Percentiles rank a stretch among this genome's conserved stretches.
Evolutionary conservation across 2,797 vertebrate genomes (phyloP).

Genomic region (Caiman crocodilus): DNA sequence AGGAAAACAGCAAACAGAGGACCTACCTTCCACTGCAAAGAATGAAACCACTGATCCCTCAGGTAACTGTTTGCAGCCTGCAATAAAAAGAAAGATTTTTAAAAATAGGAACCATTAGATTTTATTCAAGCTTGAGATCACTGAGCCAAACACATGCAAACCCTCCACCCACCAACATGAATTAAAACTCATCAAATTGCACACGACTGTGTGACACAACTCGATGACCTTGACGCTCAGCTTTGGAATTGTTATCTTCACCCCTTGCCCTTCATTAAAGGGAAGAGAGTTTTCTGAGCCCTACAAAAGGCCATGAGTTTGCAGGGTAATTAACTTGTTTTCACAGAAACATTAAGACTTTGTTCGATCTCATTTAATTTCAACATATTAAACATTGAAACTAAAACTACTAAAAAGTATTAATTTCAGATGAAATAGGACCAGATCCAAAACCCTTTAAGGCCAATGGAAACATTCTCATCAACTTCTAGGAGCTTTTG

Average conservation of each 20-base stretch:
- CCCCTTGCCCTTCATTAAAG: not conserved
- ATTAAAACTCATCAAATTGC: not conserved
- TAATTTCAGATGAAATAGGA: not conserved
- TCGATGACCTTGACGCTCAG: not conserved
- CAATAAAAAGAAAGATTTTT: slow-evolving; percentile 58
- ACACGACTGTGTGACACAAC: not conserved
- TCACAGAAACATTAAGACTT: not conserved
- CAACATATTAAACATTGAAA: not conserved
- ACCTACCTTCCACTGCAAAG: slow-evolving; percentile 99
- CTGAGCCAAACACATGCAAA: not conserved
- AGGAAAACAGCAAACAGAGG: slow-evolving; percentile 21
- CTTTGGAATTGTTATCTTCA: not conserved
- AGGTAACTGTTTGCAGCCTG: slow-evolving; percentile 99
- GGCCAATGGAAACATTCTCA: not conserved
- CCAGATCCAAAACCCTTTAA: not conserved
- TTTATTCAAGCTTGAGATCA: slow-evolving; percentile 12
- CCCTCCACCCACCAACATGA: not conserved
- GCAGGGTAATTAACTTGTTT: not conserved
- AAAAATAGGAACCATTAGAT: slow-evolving; percentile 44
- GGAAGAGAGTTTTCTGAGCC: not conserved
- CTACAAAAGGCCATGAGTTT: not conserved
- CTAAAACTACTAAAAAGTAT: not conserved
- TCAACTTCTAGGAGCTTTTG: not conserved
- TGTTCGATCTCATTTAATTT: not conserved
- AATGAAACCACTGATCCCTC: slow-evolving; percentile 99